phyloP scores from a whole-genome alignment of 2,888 invertebrate genomes.

The Drosophila lacicola region DNA sequence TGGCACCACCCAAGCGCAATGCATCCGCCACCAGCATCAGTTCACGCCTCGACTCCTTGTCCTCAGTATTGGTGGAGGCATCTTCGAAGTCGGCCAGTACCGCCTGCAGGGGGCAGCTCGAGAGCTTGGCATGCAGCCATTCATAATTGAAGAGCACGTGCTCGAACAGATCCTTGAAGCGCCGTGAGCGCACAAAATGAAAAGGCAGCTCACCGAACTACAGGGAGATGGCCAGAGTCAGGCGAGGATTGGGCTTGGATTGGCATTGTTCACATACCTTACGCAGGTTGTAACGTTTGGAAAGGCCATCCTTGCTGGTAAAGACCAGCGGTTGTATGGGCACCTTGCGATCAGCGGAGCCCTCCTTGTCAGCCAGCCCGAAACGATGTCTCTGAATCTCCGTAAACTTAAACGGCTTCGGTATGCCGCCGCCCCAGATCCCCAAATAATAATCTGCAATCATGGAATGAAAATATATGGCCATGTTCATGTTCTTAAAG shows the following conservation, averaged over 20 bases:
- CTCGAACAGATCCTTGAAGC: constrained; percentile 95
- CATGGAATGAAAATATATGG: constrained; percentile 98
- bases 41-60: constrained; percentile 91
- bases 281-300: constrained; percentile 95
- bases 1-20: constrained; percentile 96
- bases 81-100: constrained; percentile 98
- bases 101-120: constrained; percentile 97
- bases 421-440: constrained; percentile 97
- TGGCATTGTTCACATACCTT: constrained; percentile 88
- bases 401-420: constrained; percentile 98
- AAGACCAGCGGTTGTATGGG: constrained; percentile 97
- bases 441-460: constrained; percentile 99
- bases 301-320: constrained; percentile 94
- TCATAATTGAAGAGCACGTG: constrained; percentile 98
- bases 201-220: constrained; percentile 98
- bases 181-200: constrained; percentile 95
- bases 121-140: constrained; percentile 98
- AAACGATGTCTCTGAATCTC: constrained; percentile 96
- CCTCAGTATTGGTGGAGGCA: constrained; percentile 92
- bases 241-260: background rate
- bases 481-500: constrained; percentile 98
- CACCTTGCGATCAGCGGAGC: constrained; percentile 96
- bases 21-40: constrained; percentile 97
- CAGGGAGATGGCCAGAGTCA: background rate
- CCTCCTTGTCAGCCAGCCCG: constrained; percentile 91